These are phyloP conservation scores for Archips crataeganus DNA, from an alignment of 2,888 invertebrate species.

Conservation along the genomic window DNA sequence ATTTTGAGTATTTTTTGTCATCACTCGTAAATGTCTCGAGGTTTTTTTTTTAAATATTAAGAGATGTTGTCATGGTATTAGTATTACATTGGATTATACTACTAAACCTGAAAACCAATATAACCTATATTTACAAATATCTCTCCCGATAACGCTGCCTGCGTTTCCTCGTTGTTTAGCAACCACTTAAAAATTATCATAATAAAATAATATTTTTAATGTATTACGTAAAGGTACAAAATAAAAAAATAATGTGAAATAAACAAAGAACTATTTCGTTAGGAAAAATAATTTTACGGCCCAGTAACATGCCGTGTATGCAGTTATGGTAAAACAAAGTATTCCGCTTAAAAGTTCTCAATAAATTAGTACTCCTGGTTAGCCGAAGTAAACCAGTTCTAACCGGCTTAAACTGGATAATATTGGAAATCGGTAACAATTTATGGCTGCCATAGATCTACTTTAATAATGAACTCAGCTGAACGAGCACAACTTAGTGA, in stretches of 20 bases:
- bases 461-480: background rate
- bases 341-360: background rate
- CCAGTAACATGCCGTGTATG: background rate
- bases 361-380: background rate
- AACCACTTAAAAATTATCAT: no score
- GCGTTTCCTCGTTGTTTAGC: no score
- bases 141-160: no score
- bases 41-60: no score
- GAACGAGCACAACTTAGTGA: constrained; percentile 12
- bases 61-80: no score
- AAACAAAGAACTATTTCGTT: background rate
- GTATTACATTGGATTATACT: no score
- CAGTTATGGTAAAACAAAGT: background rate
- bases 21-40: no score
- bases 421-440: constrained; percentile 4
- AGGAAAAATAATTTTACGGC: background rate
- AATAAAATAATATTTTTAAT: no score
- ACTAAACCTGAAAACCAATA: no score
- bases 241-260: background rate
- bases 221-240: no score
- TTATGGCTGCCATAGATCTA: constrained; percentile 18
- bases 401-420: background rate
- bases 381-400: background rate
- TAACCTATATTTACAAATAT: no score
- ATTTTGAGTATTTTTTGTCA: background rate